Conservation (phyloP, 2,888 invertebrate species). For the Spicauda simplicius region DNA sequence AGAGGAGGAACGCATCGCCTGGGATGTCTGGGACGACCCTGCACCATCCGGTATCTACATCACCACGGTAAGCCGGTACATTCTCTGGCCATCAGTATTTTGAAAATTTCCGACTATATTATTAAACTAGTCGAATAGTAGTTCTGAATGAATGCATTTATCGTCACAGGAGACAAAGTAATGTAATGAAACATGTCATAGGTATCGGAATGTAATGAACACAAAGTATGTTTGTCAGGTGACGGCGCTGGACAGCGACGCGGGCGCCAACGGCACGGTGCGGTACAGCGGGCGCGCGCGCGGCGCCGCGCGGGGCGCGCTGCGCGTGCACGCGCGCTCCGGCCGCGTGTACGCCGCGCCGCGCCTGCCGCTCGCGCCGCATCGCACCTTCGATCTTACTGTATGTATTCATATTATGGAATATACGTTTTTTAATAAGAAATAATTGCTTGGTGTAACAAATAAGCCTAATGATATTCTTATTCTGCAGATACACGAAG, state of each 20-base stretch:
- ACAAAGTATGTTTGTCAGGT: conserved; percentile 78
- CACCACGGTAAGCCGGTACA: conserved; percentile 57
- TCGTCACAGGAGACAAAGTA: no score
- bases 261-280: conserved; percentile 92
- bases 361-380: conserved; percentile 86
- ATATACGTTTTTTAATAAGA: no score
- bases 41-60: conserved; percentile 55
- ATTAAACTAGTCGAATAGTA: no score
- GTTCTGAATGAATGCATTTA: no score
- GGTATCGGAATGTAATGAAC: not conserved
- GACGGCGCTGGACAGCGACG: conserved; percentile 92
- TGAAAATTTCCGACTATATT: no score
- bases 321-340: conserved; percentile 92
- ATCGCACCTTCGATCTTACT: conserved; percentile 67
- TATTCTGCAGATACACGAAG: no score
- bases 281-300: conserved; percentile 88
- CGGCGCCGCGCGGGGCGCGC: conserved; percentile 90
- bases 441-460: no score
- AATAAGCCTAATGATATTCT: no score
- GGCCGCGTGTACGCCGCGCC: conserved; percentile 93
- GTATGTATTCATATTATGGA: conserved; percentile 42
- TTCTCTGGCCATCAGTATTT: no score
- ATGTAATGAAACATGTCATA: no score
- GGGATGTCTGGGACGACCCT: conserved; percentile 55
- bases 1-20: conserved; percentile 50